Conservation (phyloP, 2,797 vertebrate species). For the Lagocephalus sceleratus region DNA sequence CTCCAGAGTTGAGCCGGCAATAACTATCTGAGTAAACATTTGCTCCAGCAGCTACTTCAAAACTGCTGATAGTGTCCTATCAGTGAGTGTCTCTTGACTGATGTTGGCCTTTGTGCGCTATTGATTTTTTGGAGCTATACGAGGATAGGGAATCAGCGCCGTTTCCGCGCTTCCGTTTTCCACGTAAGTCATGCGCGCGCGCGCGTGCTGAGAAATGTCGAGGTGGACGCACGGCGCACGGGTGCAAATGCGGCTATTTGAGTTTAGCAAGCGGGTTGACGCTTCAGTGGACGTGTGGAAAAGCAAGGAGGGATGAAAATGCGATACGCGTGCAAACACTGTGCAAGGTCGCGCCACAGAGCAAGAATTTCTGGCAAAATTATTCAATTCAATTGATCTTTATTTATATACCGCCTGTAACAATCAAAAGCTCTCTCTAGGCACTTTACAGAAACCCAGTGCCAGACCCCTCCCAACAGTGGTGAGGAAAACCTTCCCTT, state of each 20-base stretch:
- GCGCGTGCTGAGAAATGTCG: constrained; percentile 24
- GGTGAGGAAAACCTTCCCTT: too few relatives aligned
- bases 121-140: constrained; percentile 30
- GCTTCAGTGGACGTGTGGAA: constrained; percentile 1
- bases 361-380: not conserved
- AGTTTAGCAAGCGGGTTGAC: constrained; percentile 2
- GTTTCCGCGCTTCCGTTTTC: constrained; percentile 1
- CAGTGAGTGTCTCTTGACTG: constrained; percentile 32
- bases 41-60: constrained; percentile 31
- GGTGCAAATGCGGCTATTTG: not conserved
- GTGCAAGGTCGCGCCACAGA: not conserved
- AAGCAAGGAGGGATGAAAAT: not conserved
- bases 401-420: too few relatives aligned
- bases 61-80: constrained; percentile 28
- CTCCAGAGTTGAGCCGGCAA: constrained; percentile 19
- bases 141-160: constrained; percentile 18
- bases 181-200: constrained; percentile 12
- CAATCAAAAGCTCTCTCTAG: too few relatives aligned
- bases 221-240: constrained; percentile 3
- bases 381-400: too few relatives aligned
- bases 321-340: not conserved
- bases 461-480: too few relatives aligned
- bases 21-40: constrained; percentile 34
- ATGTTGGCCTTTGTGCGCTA: constrained; percentile 38
- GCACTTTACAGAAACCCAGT: too few relatives aligned